A percentile compares a stretch with the other conserved stretches of the same genome.
phyloP scores from a whole-genome alignment of 2,797 vertebrate species.

The Coccyzus lansbergi region DNA sequence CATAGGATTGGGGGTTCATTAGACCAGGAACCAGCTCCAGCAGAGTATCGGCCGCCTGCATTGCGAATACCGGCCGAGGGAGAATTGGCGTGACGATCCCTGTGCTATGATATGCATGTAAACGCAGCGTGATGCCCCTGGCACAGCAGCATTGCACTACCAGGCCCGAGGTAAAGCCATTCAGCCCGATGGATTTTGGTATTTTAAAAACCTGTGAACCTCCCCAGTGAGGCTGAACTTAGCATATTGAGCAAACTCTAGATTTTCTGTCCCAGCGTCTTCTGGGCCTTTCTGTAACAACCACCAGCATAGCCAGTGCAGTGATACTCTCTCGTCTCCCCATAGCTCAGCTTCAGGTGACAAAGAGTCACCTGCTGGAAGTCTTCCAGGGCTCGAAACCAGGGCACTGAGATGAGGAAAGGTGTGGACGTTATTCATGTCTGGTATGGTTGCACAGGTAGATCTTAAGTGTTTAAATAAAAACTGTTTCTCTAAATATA shows the following conservation, averaged over 20 bases:
- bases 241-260: not conserved
- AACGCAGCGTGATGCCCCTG: conserved; percentile 13
- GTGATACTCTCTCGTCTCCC: conserved; percentile 12
- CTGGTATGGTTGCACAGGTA: conserved; percentile 55
- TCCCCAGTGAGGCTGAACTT: not conserved
- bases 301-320: conserved; percentile 49
- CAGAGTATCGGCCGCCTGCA: not conserved
- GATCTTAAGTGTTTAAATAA: conserved; percentile 68
- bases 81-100: not conserved
- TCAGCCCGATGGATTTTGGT: conserved; percentile 23
- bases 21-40: not conserved
- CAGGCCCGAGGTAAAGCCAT: conserved; percentile 1
- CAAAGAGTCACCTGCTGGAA: not conserved
- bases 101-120: not conserved
- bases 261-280: not conserved
- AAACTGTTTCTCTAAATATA: conserved; percentile 62
- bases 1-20: not conserved
- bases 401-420: conserved; percentile 2
- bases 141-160: conserved; percentile 53
- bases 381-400: not conserved
- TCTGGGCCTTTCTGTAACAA: conserved; percentile 39
- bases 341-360: not conserved
- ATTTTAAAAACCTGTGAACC: not conserved
- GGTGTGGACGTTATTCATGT: not conserved
- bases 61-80: not conserved